Percentiles rank a stretch among this genome's conserved stretches.
These are phyloP conservation scores for Actinia equina DNA, from an alignment of 64 coral and sea anemone genomes.

Conservation along the genomic window DNA sequence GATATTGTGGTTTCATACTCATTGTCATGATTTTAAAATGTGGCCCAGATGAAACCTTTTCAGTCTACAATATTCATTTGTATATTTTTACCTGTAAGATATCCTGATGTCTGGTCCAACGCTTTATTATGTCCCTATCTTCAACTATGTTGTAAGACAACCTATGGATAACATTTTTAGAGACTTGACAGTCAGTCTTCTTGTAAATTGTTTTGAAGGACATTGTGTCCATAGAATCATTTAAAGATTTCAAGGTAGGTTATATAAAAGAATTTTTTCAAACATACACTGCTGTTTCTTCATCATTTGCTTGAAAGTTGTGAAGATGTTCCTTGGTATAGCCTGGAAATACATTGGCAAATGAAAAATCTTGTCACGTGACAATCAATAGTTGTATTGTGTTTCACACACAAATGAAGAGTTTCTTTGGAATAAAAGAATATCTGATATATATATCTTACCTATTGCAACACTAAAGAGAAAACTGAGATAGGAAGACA, in stretches of 20 bases:
- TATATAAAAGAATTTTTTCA: neutral
- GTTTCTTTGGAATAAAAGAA: neutral
- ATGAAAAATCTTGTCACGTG: too few relatives aligned
- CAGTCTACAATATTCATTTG: too few relatives aligned
- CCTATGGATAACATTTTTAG: neutral
- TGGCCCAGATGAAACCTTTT: too few relatives aligned
- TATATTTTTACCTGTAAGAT: slow-evolving; percentile 17
- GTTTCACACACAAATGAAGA: too few relatives aligned
- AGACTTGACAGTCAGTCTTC: too few relatives aligned
- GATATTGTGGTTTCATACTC: too few relatives aligned
- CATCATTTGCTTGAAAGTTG: neutral
- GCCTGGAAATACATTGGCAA: neutral
- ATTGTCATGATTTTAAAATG: too few relatives aligned
- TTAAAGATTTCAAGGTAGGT: too few relatives aligned
- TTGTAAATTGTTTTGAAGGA: too few relatives aligned
- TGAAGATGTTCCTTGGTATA: neutral
- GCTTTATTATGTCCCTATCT: neutral
- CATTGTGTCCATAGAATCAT: too few relatives aligned
- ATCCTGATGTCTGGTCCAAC: neutral
- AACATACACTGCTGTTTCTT: neutral
- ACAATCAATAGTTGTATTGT: too few relatives aligned
- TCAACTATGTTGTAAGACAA: neutral
- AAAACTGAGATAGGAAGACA: slow-evolving; percentile 53
- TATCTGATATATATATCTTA: neutral
- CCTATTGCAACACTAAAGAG: slow-evolving; percentile 68